Conservation (phyloP, 2,888 invertebrate genomes). For the Latheticus oryzae region DNA sequence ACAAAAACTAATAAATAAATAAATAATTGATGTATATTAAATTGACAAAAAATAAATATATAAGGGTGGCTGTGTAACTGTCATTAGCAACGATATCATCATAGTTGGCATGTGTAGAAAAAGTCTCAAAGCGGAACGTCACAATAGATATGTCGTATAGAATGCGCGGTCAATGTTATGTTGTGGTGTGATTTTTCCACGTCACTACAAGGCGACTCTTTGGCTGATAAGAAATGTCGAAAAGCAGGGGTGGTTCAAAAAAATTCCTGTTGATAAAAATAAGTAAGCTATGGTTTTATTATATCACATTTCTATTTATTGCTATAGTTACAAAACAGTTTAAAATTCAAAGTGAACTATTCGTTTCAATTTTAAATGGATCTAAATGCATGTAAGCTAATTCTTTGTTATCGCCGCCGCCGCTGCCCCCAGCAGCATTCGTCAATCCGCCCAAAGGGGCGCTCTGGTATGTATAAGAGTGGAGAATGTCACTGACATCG, state of each 20-base stretch:
- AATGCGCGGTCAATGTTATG: conserved; percentile 63
- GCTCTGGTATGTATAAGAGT: conserved; percentile 39
- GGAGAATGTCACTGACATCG: conserved; percentile 42
- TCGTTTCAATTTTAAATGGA: too few relatives aligned
- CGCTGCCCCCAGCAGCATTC: too few relatives aligned
- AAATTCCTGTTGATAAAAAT: too few relatives aligned
- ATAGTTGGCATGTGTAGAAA: conserved; percentile 20
- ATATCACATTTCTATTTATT: too few relatives aligned
- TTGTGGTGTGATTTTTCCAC: conserved; percentile 64
- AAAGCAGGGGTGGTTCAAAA: conserved; percentile 16
- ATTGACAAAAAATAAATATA: background rate
- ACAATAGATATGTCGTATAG: conserved; percentile 57
- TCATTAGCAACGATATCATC: conserved; percentile 37
- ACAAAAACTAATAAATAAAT: too few relatives aligned
- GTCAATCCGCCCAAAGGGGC: too few relatives aligned
- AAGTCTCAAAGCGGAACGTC: conserved; percentile 44
- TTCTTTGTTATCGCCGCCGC: too few relatives aligned
- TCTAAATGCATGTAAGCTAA: too few relatives aligned
- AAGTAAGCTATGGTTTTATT: too few relatives aligned
- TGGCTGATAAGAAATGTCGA: conserved; percentile 60
- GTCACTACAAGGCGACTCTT: conserved; percentile 64
- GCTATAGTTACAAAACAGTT: too few relatives aligned
- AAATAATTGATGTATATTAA: too few relatives aligned
- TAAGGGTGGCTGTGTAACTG: conserved; percentile 3
- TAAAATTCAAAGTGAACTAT: too few relatives aligned